These are phyloP conservation scores for Saguinus imperator DNA, from an alignment of 2,113 vertebrate genomes.

Conservation along the genomic window DNA sequence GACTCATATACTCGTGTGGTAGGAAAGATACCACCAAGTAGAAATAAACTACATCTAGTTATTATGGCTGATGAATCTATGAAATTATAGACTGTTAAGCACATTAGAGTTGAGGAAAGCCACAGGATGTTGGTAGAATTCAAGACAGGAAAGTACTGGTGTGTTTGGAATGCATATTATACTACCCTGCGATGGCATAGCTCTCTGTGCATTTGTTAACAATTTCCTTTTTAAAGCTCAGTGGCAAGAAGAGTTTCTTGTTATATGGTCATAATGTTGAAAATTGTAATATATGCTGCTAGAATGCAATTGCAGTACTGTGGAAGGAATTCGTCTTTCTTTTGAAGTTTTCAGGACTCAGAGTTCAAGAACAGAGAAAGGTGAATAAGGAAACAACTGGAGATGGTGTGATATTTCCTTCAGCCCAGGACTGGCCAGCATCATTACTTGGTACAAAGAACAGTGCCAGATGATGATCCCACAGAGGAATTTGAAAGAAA, in stretches of 20 bases:
- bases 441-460: background rate
- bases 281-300: background rate
- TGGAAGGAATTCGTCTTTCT: background rate
- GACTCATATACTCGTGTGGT: background rate
- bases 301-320: background rate
- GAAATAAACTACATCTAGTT: background rate
- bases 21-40: background rate
- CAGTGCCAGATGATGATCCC: background rate
- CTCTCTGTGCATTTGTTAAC: background rate
- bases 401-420: background rate
- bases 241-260: background rate
- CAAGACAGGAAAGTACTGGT: background rate
- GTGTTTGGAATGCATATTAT: background rate
- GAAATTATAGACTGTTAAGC: background rate
- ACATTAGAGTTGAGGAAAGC: background rate
- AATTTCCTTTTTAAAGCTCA: too few species aligned
- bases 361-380: slow-evolving; percentile 21
- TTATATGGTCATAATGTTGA: background rate
- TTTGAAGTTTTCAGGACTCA: background rate
- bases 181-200: background rate
- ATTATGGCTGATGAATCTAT: background rate
- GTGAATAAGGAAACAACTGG: background rate
- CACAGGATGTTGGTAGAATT: background rate
- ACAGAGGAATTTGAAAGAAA: background rate
- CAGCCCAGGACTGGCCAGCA: background rate